Evolutionary conservation across 2,113 vertebrate genomes (phyloP), one percentile per base, ranked within the genome.

Genomic region (Oceanodroma tethys): DNA sequence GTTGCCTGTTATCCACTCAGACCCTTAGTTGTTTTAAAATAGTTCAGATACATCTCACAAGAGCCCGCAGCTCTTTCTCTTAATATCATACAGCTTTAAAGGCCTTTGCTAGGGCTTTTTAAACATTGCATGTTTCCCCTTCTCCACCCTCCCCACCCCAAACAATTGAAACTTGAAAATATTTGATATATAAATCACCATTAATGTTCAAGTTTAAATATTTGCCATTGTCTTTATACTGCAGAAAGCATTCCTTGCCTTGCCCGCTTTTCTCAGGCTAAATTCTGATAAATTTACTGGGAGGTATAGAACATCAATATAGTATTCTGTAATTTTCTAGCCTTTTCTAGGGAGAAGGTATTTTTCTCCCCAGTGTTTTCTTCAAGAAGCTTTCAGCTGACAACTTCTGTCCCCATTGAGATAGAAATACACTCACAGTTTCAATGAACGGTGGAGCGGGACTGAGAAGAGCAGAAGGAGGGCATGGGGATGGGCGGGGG

Each of bases 401-500:
- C 47, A 63, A 43, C 34, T 55, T 52, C 13, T 72, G 52, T 40
- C 42, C 45, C 40, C 16, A 8, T 16, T 76, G 32, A 4, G 3
- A n/a, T 6, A 43, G 40, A 45, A 65, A 23, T 72, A 8, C 10
- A 5, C 9, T 53, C 26, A 19, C 9, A 3, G n/a, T 59, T 62
- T 65, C 50, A 30, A 2, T 19, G 32, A 76, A 36, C 8, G 43
- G 17, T 18, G 32, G 38, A n/a, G 25, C 2, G 3, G 25, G 36
- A 22, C 53, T 62, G n/a, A n/a, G 34, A 34, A n/a, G 32, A 52
- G 23, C 14, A 7, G 20, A 45, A 67, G 38, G 52, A 4, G 27
- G 36, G 27, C 1, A 0, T 32, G n/a, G 27, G 5, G 19, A n/a
- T 9, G 12, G 30, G 40, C 48, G 3, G 30, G 13, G 3, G 8